These are phyloP conservation scores for Camelus dromedarius DNA, from an alignment of 2,113 vertebrate species.

Conservation along the genomic window DNA sequence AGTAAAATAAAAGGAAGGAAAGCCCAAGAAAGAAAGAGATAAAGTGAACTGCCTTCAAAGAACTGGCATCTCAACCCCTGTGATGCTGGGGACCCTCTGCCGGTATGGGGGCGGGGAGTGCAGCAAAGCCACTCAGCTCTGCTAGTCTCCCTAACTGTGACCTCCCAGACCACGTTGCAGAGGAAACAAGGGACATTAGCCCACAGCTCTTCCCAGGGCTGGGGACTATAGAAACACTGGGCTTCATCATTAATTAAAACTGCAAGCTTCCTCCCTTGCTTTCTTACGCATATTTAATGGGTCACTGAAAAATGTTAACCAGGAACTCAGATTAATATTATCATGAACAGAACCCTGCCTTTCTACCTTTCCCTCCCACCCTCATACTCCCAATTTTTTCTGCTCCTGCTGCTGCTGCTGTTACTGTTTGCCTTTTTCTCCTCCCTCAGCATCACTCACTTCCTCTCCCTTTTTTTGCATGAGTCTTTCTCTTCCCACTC, in stretches of 20 bases:
- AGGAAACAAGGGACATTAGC: neutral
- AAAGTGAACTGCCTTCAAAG: neutral
- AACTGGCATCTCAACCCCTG: neutral
- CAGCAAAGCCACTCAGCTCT: neutral
- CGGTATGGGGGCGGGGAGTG: neutral
- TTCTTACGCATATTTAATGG: constrained; percentile 49
- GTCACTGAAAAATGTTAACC: constrained; percentile 59
- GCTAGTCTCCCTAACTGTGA: neutral
- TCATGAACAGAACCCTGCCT: neutral
- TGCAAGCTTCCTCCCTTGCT: neutral
- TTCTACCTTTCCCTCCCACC: constrained; percentile 45
- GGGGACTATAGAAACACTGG: neutral
- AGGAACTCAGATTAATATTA: neutral
- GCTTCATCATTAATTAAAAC: constrained; percentile 32
- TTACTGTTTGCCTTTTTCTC: constrained; percentile 53
- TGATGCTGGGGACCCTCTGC: neutral
- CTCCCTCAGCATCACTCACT: constrained; percentile 59
- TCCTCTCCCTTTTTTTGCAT: constrained; percentile 58
- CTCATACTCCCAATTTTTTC: neutral
- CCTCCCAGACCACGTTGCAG: neutral
- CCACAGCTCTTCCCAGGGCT: neutral
- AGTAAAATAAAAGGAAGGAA: neutral
- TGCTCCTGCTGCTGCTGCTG: neutral
- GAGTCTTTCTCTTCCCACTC: constrained; percentile 54
- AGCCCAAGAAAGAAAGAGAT: neutral